Evolutionary conservation across 2,797 vertebrate genomes (phyloP).

Genomic region (Sphenodon punctatus): DNA sequence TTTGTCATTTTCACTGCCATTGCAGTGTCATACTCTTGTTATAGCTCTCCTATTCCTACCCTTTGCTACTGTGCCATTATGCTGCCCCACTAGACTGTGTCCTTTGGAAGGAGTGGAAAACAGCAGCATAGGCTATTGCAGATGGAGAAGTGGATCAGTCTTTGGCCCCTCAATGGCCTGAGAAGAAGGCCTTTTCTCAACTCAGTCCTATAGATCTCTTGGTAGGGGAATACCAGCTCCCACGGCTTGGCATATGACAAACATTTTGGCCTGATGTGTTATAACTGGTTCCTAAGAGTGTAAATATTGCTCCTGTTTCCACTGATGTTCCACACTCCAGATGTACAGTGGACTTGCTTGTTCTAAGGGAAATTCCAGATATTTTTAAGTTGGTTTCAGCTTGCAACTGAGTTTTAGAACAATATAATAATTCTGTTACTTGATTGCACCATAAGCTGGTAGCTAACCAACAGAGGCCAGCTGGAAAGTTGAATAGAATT

Average conservation of each 20-base stretch:
- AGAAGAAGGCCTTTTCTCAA: not conserved
- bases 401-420: not conserved
- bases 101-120: not conserved
- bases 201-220: not conserved
- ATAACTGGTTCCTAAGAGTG: not conserved
- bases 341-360: not conserved
- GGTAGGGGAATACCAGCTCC: not conserved
- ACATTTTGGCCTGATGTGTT: not conserved
- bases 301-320: not conserved
- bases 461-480: not conserved
- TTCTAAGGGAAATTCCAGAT: not conserved
- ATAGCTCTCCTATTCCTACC: too few species aligned
- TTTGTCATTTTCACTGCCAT: too few species aligned
- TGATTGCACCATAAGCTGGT: not conserved
- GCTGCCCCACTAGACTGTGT: not conserved
- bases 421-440: not conserved
- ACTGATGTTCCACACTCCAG: not conserved
- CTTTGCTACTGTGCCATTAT: too few species aligned
- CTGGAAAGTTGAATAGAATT: slow-evolving; percentile 9
- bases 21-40: too few species aligned
- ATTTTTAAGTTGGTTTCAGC: not conserved
- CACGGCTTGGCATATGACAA: not conserved
- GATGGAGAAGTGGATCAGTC: not conserved
- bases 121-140: not conserved
- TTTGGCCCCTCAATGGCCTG: not conserved